Conservation (phyloP, 2,888 invertebrate genomes). For the Dasypogon diadema region DNA sequence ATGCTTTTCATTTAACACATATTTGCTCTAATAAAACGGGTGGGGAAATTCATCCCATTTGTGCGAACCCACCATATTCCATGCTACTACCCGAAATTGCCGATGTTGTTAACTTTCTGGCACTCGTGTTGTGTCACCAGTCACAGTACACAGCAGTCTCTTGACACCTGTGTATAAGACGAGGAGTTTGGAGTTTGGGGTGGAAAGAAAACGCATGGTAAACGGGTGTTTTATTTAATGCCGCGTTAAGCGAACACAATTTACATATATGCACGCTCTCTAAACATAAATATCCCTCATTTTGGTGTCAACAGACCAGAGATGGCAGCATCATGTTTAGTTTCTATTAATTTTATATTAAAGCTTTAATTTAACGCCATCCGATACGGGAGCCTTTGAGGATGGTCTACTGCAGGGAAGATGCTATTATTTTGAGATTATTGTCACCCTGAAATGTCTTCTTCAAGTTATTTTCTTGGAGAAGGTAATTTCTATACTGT, state of each 20-base stretch:
- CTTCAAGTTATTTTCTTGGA: too few species aligned
- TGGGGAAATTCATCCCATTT: slow-evolving; percentile 39
- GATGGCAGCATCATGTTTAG: slow-evolving; percentile 50
- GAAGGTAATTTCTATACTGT: too few species aligned
- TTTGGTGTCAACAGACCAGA: slow-evolving; percentile 36
- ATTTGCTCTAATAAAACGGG: slow-evolving; percentile 54
- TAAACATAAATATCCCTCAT: slow-evolving; percentile 34
- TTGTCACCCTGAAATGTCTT: background rate
- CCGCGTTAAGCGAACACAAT: slow-evolving; percentile 20
- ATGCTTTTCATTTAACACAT: slow-evolving; percentile 57
- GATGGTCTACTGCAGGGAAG: background rate
- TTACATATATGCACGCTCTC: background rate
- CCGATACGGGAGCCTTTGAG: background rate
- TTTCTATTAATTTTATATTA: slow-evolving; percentile 56
- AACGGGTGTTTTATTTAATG: slow-evolving; percentile 1
- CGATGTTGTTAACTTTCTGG: slow-evolving; percentile 50
- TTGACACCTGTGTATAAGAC: background rate
- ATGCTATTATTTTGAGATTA: slow-evolving; percentile 10
- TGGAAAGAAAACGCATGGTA: background rate
- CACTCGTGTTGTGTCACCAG: slow-evolving; percentile 30
- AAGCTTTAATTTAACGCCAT: slow-evolving; percentile 48
- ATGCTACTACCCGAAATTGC: slow-evolving; percentile 26
- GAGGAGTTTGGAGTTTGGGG: background rate
- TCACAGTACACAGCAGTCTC: too few species aligned
- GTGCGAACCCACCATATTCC: background rate